Evolutionary conservation across 2,888 invertebrate genomes (phyloP).

Genomic region (Aleiodes alternator): DNA sequence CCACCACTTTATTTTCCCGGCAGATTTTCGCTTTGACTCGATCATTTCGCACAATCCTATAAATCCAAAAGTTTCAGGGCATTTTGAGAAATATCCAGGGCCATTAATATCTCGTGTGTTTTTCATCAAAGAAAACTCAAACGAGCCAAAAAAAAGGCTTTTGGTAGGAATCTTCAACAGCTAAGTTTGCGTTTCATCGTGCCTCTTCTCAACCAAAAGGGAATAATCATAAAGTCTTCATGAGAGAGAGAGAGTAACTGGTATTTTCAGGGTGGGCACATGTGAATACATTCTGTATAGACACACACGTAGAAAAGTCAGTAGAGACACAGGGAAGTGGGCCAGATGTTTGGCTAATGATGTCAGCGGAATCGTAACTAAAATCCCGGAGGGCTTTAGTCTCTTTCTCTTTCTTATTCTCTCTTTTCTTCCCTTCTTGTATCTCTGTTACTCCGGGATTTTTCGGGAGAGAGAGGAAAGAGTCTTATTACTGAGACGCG

Average conservation of each 20-base stretch:
- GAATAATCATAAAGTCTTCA: conserved; percentile 29
- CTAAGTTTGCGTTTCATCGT: conserved; percentile 22
- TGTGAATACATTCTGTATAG: conserved; percentile 15
- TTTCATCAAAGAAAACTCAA: conserved; percentile 23
- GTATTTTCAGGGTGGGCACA: conserved; percentile 33
- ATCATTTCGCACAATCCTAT: conserved; percentile 10
- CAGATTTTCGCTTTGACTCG: conserved; percentile 47
- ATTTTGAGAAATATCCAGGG: neutral
- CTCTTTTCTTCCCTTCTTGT: conserved; percentile 33
- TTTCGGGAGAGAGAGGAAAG: conserved; percentile 66
- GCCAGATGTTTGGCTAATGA: conserved; percentile 76
- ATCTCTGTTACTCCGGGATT: neutral
- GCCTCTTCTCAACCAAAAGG: neutral
- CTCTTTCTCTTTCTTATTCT: neutral
- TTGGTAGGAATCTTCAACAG: neutral
- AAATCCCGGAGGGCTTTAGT: conserved; percentile 63
- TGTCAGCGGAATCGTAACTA: conserved; percentile 75
- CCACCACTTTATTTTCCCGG: conserved; percentile 25
- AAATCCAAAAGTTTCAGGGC: conserved; percentile 20
- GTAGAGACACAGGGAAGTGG: conserved; percentile 57
- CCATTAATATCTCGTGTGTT: neutral
- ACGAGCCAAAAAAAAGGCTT: neutral
- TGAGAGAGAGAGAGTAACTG: neutral
- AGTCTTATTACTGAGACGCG: conserved; percentile 71
- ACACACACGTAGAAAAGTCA: neutral